Evolutionary conservation across 2,888 invertebrate genomes (phyloP), one percentile per base, ranked within the genome.

Genomic region (Dichetophora obliterata): DNA sequence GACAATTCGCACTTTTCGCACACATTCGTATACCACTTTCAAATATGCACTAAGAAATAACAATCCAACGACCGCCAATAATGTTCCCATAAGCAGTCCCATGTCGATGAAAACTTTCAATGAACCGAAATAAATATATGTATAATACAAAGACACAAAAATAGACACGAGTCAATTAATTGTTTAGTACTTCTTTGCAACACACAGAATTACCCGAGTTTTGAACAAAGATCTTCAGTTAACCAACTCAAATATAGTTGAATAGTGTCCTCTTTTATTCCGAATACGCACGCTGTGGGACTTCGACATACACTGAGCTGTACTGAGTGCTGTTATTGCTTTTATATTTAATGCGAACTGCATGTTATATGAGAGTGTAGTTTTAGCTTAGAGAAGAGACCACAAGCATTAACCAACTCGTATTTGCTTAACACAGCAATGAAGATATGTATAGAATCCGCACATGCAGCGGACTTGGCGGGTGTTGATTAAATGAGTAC

Each of bases 1-100:
- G 68, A 81, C 81, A 73, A 85, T 82, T 78, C 74, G 80, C 6
- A 84, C 84, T 75, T 83, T 85, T 19, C 85, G 83, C 52, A 82
- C 77, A 48, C 82, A 83, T 75, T 84, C 81, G 75, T 84, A 84
- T 19, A 85, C 72, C 73, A 83, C 80, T 80, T 82, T 82, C 48
- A 84, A 78, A 75, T 85, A 85, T 5, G 81, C 77, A 75, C 76
- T 80, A 43, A 81, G 75, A 54, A 75, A 75, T 48, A 80, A 68
- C 52, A 81, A 50, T 37, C 50, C 79, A 63, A 82, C 73, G 74
- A 78, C 77, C 37, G 76, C 31, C 11, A 76, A 77, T 73, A 81
- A 70, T 65, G 74, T 14, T 19, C 77, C 77, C 57, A 81, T 80
- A 74, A 81, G 77, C n/a, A 77, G 52, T 76, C 79, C 80, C 81